These are phyloP conservation scores for Caranx ignobilis DNA, from an alignment of 2,113 vertebrate genomes.

Conservation along the genomic window DNA sequence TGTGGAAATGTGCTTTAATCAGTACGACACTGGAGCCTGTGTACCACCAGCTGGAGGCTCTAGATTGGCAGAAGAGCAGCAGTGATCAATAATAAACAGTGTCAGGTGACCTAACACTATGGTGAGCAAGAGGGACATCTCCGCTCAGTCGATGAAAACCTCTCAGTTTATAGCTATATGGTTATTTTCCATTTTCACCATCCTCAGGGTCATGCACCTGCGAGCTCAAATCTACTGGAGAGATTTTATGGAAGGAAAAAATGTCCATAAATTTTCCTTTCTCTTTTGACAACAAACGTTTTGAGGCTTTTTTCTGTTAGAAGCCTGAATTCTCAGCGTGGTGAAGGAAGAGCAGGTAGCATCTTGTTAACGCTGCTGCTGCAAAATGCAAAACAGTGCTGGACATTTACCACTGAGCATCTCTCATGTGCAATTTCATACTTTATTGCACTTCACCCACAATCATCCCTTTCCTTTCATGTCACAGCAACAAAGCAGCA, in stretches of 20 bases:
- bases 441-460: neutral
- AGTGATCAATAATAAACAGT: conserved; percentile 2
- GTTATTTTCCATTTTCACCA: neutral
- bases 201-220: neutral
- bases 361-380: neutral
- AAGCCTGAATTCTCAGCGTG: neutral
- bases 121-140: neutral
- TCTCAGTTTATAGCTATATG: neutral
- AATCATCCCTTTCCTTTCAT: neutral
- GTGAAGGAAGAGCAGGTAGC: neutral
- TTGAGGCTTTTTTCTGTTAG: neutral
- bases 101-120: neutral
- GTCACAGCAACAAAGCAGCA: neutral
- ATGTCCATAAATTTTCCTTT: neutral
- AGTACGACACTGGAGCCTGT: conserved; percentile 7
- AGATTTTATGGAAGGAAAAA: neutral
- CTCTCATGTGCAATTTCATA: neutral
- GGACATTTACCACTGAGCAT: neutral
- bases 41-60: conserved; percentile 12
- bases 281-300: neutral
- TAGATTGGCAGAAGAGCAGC: conserved; percentile 1
- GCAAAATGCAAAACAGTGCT: neutral
- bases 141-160: neutral
- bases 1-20: conserved; percentile 25
- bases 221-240: conserved; percentile 2